Evolutionary conservation across 1,140 invertebrate species (phyloP).

Genomic region (Ceratosolen solmsi): DNA sequence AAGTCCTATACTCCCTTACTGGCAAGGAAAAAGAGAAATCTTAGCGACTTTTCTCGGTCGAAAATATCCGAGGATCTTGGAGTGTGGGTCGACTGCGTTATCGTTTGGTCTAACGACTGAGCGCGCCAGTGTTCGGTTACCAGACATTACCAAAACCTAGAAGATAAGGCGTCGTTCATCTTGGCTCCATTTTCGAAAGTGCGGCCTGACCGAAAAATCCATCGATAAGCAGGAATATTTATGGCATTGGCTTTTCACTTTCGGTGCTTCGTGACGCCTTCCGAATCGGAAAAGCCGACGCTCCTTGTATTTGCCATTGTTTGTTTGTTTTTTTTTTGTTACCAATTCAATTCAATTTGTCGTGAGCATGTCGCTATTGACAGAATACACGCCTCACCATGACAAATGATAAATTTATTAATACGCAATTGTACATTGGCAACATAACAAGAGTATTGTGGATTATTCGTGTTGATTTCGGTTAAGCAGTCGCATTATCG

Average conservation of each 20-base stretch:
- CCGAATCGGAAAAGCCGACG: background rate
- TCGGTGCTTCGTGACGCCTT: background rate
- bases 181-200: constrained; percentile 25
- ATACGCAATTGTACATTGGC: too few species aligned
- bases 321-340: too few species aligned
- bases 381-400: too few species aligned
- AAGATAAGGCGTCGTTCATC: constrained; percentile 33
- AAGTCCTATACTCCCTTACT: too few species aligned
- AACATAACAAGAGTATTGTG: too few species aligned
- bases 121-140: constrained; percentile 32
- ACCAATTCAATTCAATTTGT: too few species aligned
- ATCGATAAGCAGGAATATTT: constrained; percentile 41
- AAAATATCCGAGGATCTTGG: background rate
- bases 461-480: too few species aligned
- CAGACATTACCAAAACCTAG: constrained; percentile 36
- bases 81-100: background rate
- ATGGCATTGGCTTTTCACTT: constrained; percentile 36
- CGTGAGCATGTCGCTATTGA: too few species aligned
- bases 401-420: too few species aligned
- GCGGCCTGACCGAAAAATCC: constrained; percentile 15
- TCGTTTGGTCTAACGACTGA: constrained; percentile 23
- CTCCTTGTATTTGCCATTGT: background rate
- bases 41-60: constrained; percentile 16
- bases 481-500: background rate
- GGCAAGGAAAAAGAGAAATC: constrained; percentile 30